A percentile compares a stretch with the other conserved stretches of the same genome.
Evolutionary conservation across 53 echinoderm and acorn worm species (phyloP).

Genomic region (Arbacia lixula): DNA sequence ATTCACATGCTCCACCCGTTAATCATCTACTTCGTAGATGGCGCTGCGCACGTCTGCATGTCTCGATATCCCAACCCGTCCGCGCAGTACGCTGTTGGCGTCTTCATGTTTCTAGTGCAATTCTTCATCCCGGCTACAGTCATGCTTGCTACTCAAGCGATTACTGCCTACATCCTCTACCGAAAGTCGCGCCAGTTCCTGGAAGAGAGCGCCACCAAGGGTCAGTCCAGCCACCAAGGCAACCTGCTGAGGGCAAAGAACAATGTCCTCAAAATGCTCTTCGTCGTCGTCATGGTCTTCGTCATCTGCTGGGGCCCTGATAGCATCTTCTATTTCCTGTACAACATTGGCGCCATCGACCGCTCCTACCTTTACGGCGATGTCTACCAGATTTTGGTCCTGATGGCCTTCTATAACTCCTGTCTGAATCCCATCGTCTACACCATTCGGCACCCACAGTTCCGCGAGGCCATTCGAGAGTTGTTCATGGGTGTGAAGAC

Average conservation of each 20-base stretch:
- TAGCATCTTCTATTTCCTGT: conserved; percentile 42
- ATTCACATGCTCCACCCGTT: conserved; percentile 52
- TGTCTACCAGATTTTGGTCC: conserved; percentile 25
- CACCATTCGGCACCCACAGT: conserved; percentile 51
- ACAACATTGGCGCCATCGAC: conserved; percentile 55
- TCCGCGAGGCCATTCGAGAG: conserved; percentile 46
- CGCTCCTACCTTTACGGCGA: conserved; percentile 14
- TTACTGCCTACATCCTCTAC: conserved; percentile 67
- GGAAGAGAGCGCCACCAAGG: background rate
- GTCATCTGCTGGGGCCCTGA: conserved; percentile 62
- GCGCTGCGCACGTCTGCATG: conserved; percentile 25
- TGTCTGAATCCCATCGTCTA: conserved; percentile 64
- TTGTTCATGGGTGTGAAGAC: conserved; percentile 2
- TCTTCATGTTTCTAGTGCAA: conserved; percentile 60
- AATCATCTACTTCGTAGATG: conserved; percentile 50
- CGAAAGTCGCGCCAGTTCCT: conserved; percentile 51
- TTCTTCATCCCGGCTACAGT: conserved; percentile 75
- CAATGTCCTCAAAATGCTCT: conserved; percentile 58
- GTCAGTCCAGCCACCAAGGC: background rate
- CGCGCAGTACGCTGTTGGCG: conserved; percentile 53
- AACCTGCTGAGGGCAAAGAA: conserved; percentile 46
- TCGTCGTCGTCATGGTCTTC: conserved; percentile 59
- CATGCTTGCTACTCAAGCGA: conserved; percentile 75
- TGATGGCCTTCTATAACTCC: conserved; percentile 57
- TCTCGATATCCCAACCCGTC: conserved; percentile 51